Base-by-base conservation (phyloP, 1,140 invertebrate species). In the Chlorops oryzae region DNA sequence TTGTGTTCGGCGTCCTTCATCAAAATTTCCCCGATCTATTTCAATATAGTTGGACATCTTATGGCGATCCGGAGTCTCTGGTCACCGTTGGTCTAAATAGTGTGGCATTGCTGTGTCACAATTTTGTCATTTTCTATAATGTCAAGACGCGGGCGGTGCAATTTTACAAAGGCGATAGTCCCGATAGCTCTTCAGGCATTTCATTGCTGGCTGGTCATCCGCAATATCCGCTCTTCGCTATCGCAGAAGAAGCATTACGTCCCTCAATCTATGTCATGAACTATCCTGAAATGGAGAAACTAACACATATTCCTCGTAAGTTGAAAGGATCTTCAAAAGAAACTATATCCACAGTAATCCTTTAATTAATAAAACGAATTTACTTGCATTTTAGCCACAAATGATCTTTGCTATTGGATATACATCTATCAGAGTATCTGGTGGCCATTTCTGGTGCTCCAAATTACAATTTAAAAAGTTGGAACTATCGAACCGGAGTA, bases 31-130 rank as follows among this genome's bases (percentile, higher is more conserved):
- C 39, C 39, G 22, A 41, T 17, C 6, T 18, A 41, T 18, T 5
- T 17, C 18, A 17, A 5, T n/a, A 13, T 32, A 47, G 47, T 15
- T 49, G 47, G 47, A 49, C 38, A 2, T 44, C 46, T n/a, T 53
- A 43, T 32, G 18, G 23, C 2, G 23, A 15, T 1, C 32, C 51
- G 9, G 21, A 38, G 22, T 21, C 46, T 1, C 42, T 53, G n/a
- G 39, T 49, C 3, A 65, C 60, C 51, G 62, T 69, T 6, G 65
- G 65, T 2, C 57, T 58, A 18, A 62, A 69, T 55, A 63, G 65
- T 3, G 23, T 69, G 4, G 51, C 51, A 20, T 2, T 59, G 32
- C 50, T 57, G 0, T 47, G 63, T 32, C 54, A 55, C 21, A 59
- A 68, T 17, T 43, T 51, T 10, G 28, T 64, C 22, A 61, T 56